Evolutionary conservation across 2,113 vertebrate species (phyloP), one percentile per base, ranked within the genome.

Genomic region (Pomatorhinus ruficollis): DNA sequence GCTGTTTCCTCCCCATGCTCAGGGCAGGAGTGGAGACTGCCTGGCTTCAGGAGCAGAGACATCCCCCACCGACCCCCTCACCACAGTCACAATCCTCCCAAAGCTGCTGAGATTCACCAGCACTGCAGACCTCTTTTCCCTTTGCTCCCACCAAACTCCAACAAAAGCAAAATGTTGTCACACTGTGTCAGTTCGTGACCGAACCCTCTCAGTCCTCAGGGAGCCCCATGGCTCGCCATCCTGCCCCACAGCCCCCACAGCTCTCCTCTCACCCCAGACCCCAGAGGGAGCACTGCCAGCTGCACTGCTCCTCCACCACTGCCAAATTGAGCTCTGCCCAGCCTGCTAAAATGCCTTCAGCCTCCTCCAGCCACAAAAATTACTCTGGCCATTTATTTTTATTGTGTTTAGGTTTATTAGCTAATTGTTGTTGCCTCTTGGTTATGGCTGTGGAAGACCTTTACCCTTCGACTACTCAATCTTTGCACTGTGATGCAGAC

Each of bases 41-140:
- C 54, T 50, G 35, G 6, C 35, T 54, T 59, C 33, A 28, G 45
- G 21, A 71, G 28, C 35, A 49, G 37, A 44, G 12, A 61, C 15
- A 61, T 11, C 1, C 5, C 31, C 15, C 14, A 2, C 0, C 1
- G 0, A 56, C 6, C 6, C 19, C 45, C 45, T 39, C 25, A 19
- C 12, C 33, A 45, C 37, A 23, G 37, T 15, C 42, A 53, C 53
- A 60, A n/a, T 20, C 27, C 10, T 60, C 27, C 19, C 63, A 77
- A 53, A 81, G 24, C 45, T 56, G 15, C 59, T 52, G 54, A 60
- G 12, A 65, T 56, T 30, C 3, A 0, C 11, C 37, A 71, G 37
- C 18, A 9, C 37, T 57, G 21, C 7, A 4, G 14, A 27, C 15
- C 25, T 44, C 54, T 63, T 44, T 20, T 83, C 7, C 20, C 18